Conservation (phyloP, 2,888 invertebrate genomes). For the Macropis europaea region DNA sequence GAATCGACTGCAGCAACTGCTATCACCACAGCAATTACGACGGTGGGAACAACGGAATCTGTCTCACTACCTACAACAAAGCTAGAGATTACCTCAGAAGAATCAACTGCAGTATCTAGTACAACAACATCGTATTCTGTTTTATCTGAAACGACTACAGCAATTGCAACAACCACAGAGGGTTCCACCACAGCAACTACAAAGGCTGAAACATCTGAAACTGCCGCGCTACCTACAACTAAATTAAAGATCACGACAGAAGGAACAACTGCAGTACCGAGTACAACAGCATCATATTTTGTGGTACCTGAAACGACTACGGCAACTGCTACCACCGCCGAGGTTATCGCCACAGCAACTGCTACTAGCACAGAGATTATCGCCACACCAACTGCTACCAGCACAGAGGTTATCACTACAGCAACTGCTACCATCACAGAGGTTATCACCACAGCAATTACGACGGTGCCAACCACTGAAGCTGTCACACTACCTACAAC, state of each 20-base stretch:
- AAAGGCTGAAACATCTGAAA: not conserved
- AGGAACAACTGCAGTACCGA: too few relatives aligned
- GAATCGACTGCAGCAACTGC: not conserved
- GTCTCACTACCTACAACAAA: too few relatives aligned
- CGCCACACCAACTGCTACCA: too few relatives aligned
- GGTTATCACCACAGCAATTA: not conserved
- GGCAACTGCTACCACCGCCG: too few relatives aligned
- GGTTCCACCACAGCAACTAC: not conserved
- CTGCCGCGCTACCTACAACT: not conserved
- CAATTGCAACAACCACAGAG: conserved; percentile 14
- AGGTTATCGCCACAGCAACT: too few relatives aligned
- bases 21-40: not conserved
- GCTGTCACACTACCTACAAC: not conserved
- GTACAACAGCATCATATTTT: too few relatives aligned
- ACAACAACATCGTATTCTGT: too few relatives aligned
- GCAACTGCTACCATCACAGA: not conserved
- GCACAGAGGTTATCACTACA: too few relatives aligned
- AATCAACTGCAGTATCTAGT: conserved; percentile 33
- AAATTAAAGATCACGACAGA: not conserved
- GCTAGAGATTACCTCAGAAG: conserved; percentile 50
- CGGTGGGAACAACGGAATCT: too few relatives aligned
- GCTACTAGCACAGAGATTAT: too few relatives aligned
- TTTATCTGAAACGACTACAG: conserved; percentile 8
- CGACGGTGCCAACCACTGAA: not conserved
- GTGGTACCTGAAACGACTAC: not conserved